Conservation (phyloP, 2,113 vertebrate species). For the Caracal caracal region DNA sequence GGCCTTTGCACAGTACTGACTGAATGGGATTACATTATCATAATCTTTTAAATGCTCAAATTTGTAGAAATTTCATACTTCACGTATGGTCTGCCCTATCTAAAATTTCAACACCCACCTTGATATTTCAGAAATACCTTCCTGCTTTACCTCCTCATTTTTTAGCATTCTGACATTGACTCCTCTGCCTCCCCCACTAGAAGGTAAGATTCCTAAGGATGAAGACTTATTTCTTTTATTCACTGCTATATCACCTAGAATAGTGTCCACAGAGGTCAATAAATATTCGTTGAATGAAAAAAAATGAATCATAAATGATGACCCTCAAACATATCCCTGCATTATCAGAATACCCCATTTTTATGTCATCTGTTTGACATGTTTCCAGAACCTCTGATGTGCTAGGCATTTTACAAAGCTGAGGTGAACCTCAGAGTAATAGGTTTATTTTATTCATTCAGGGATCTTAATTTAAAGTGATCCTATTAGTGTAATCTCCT, state of each 20-base stretch:
- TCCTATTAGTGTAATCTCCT: conserved; percentile 58
- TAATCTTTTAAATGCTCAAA: background rate
- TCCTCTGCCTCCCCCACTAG: background rate
- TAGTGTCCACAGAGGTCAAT: background rate
- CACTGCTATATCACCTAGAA: background rate
- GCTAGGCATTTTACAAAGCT: conserved; percentile 46
- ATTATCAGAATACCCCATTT: conserved; percentile 29
- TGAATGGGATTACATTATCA: background rate
- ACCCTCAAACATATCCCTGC: background rate
- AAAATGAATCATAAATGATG: background rate
- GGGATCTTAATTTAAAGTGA: conserved; percentile 69
- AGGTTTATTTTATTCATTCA: conserved; percentile 71
- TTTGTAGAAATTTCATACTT: background rate
- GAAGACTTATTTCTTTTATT: background rate
- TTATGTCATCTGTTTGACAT: background rate
- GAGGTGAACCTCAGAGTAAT: conserved; percentile 60
- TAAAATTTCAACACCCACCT: background rate
- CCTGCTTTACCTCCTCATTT: background rate
- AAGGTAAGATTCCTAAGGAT: background rate
- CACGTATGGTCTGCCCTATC: background rate
- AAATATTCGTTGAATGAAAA: background rate
- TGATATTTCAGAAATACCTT: background rate
- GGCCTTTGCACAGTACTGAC: background rate
- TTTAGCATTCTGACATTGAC: background rate
- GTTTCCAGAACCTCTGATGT: conserved; percentile 46